Percentiles rank a stretch among this genome's conserved stretches.
Conservation (phyloP, 2,113 vertebrate genomes). For the Phalacrocorax aristotelis region DNA sequence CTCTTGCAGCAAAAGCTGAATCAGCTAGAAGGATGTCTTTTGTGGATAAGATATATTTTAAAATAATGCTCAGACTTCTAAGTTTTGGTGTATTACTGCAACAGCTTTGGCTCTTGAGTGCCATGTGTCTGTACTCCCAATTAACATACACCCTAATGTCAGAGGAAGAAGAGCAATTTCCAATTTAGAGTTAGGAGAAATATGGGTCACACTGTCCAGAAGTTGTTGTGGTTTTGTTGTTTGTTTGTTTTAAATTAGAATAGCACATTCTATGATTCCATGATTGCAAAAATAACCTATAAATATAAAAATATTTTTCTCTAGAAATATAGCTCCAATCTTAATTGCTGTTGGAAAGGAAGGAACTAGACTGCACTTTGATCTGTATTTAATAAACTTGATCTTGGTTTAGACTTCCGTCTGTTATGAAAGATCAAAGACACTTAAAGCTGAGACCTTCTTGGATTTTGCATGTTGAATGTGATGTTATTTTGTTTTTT, state of each 20-base stretch:
- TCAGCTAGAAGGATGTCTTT: background rate
- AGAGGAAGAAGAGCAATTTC: background rate
- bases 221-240: background rate
- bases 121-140: fast-evolving
- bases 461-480: slow-evolving; percentile 22
- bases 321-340: background rate
- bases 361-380: slow-evolving; percentile 43
- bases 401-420: slow-evolving; percentile 54
- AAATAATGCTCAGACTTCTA: background rate
- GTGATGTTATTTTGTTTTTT: background rate
- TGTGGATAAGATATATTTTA: background rate
- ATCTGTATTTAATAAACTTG: slow-evolving; percentile 29
- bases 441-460: background rate
- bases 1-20: background rate
- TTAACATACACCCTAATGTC: background rate
- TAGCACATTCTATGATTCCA: background rate
- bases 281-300: background rate
- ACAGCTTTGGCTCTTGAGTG: background rate
- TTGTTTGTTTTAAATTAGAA: background rate
- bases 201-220: background rate
- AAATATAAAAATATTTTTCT: background rate
- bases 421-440: slow-evolving; percentile 40
- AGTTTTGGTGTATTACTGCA: background rate
- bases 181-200: background rate
- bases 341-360: slow-evolving; percentile 41